Conservation (phyloP, 92 coral and sea anemone species). For the Porites divaricata region DNA sequence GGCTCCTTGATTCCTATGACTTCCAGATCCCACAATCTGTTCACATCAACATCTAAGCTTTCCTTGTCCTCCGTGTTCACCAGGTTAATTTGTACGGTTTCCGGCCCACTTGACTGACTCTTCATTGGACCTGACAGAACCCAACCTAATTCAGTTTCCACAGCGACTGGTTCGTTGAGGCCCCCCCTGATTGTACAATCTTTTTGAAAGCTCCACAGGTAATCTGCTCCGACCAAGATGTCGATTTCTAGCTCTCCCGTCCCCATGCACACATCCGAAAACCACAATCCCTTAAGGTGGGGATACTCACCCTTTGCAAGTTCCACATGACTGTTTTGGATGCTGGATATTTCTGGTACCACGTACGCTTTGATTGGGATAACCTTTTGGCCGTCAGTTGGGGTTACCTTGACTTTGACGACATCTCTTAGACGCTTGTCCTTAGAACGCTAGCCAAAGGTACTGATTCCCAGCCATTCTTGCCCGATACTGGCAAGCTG, state of each 20-base stretch:
- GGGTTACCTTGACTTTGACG: conserved; percentile 30
- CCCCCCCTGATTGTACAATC: conserved; percentile 37
- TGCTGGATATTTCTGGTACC: conserved; percentile 46
- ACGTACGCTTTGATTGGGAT: conserved; percentile 46
- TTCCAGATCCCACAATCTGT: conserved; percentile 55
- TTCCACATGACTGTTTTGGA: conserved; percentile 40
- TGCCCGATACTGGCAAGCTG: conserved; percentile 8
- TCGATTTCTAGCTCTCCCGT: conserved; percentile 39
- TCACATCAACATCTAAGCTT: conserved; percentile 8
- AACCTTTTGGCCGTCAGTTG: conserved; percentile 39
- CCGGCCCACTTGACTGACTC: neutral
- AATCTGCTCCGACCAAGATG: conserved; percentile 48
- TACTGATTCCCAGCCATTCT: conserved; percentile 48
- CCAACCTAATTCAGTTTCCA: conserved; percentile 57
- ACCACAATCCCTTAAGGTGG: conserved; percentile 45
- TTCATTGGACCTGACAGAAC: conserved; percentile 60
- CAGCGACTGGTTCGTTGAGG: conserved; percentile 47
- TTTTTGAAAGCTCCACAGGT: conserved; percentile 49
- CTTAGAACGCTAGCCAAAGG: conserved; percentile 40
- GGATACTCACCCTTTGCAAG: conserved; percentile 29
- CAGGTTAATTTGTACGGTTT: neutral
- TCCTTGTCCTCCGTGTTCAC: conserved; percentile 10
- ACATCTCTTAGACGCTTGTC: conserved; percentile 26
- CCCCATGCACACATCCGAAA: conserved; percentile 43
- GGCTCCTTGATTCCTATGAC: conserved; percentile 45